Percentiles rank a stretch among this genome's conserved stretches.
These are phyloP conservation scores for Patella pellucida DNA, from an alignment of 2,888 invertebrate species.

Conservation along the genomic window DNA sequence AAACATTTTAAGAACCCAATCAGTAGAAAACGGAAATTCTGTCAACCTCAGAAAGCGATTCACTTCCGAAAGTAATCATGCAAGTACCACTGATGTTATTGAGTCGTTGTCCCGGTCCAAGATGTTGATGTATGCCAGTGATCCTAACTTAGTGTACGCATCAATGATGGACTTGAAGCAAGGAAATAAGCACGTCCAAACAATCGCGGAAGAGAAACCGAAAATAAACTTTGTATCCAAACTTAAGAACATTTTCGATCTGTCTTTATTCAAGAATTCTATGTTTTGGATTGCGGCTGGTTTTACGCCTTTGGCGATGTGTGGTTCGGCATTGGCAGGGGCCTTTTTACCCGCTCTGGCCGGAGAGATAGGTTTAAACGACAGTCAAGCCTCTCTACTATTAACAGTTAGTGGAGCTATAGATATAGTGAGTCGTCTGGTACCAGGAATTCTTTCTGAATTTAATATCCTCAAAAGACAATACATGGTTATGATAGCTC, in stretches of 20 bases:
- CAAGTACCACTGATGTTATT: background rate
- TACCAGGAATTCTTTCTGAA: conserved; percentile 27
- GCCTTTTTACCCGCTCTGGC: conserved; percentile 23
- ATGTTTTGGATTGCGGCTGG: conserved; percentile 13
- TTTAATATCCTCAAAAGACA: conserved; percentile 17
- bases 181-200: background rate
- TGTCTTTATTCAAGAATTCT: conserved; percentile 16
- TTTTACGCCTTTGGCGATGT: conserved; percentile 4
- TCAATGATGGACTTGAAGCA: background rate
- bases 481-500: conserved; percentile 12
- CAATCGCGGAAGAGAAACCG: background rate
- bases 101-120: background rate
- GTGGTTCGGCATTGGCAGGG: conserved; percentile 12
- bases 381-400: conserved; percentile 17
- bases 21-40: background rate
- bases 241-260: conserved; percentile 9
- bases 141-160: background rate
- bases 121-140: background rate
- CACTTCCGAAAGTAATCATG: background rate
- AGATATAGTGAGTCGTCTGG: conserved; percentile 24
- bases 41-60: background rate
- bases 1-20: background rate
- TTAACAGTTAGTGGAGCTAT: conserved; percentile 19
- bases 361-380: conserved; percentile 19
- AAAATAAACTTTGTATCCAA: background rate